A percentile compares a stretch with the other conserved stretches of the same genome.
Conservation (phyloP, 2,797 vertebrate genomes). For the Falco naumanni region DNA sequence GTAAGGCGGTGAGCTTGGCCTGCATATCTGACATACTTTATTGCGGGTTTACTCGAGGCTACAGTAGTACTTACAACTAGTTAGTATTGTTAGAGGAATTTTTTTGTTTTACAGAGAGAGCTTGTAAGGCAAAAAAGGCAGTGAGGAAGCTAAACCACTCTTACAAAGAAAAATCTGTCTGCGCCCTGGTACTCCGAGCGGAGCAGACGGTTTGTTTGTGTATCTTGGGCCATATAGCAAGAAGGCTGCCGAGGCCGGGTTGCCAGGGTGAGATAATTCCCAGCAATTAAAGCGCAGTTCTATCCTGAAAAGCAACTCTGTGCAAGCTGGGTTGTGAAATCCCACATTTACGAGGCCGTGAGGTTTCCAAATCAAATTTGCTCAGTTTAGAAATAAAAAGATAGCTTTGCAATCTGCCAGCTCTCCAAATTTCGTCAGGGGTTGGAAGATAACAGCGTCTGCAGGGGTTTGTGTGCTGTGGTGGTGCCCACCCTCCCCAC, state of each 20-base stretch:
- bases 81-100: neutral
- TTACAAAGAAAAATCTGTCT: slow-evolving; percentile 18
- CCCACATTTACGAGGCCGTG: neutral
- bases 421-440: neutral
- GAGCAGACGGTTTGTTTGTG: neutral
- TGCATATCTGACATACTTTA: fast-evolving
- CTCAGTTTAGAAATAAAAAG: slow-evolving; percentile 34
- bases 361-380: slow-evolving; percentile 52
- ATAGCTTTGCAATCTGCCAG: slow-evolving; percentile 3
- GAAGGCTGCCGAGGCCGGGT: slow-evolving; percentile 23
- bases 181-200: neutral
- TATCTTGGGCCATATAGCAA: slow-evolving; percentile 16
- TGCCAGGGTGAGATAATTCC: slow-evolving; percentile 59
- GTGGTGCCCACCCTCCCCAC: neutral
- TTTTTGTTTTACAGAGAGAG: neutral
- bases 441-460: neutral
- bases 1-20: neutral
- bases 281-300: slow-evolving; percentile 47
- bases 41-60: neutral
- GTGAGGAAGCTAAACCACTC: neutral
- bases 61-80: neutral
- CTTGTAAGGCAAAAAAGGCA: neutral
- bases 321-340: slow-evolving; percentile 33
- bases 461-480: neutral
- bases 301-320: slow-evolving; percentile 51